A percentile compares a stretch with the other conserved stretches of the same genome.
Evolutionary conservation across 2,888 invertebrate species (phyloP).

Genomic region (Acanthosepion lycidas): DNA sequence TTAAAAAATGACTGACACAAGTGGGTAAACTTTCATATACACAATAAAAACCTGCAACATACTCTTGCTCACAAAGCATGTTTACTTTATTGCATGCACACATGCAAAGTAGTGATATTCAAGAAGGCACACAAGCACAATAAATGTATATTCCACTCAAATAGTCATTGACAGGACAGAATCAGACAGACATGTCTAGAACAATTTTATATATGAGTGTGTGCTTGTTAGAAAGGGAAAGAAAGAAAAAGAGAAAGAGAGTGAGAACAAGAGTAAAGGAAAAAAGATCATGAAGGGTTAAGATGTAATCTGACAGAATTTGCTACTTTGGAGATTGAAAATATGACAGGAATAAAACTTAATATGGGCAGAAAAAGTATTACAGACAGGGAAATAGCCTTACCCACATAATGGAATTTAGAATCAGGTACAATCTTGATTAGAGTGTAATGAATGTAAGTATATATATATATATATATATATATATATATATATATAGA

Average conservation of each 20-base stretch:
- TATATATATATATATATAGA: background rate
- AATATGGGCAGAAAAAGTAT: background rate
- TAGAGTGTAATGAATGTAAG: background rate
- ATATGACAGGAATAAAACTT: background rate
- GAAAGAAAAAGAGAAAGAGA: background rate
- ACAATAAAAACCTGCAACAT: background rate
- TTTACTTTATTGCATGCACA: background rate
- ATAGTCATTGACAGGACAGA: background rate
- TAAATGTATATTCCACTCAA: background rate
- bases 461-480: background rate
- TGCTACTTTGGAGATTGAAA: background rate
- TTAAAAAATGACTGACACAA: background rate
- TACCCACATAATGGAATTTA: background rate
- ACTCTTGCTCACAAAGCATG: background rate
- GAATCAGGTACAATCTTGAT: background rate
- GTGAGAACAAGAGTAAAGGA: background rate
- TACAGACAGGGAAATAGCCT: background rate
- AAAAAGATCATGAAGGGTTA: slow-evolving; percentile 4
- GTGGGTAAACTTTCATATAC: background rate
- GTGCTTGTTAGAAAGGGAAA: background rate
- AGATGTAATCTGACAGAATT: slow-evolving; percentile 7
- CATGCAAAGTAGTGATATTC: background rate
- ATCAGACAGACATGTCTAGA: background rate
- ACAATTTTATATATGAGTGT: slow-evolving; percentile 33
- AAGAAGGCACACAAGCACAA: background rate